Base-by-base conservation (phyloP, 1,140 invertebrate species). In the Drosophila tsacasi region DNA sequence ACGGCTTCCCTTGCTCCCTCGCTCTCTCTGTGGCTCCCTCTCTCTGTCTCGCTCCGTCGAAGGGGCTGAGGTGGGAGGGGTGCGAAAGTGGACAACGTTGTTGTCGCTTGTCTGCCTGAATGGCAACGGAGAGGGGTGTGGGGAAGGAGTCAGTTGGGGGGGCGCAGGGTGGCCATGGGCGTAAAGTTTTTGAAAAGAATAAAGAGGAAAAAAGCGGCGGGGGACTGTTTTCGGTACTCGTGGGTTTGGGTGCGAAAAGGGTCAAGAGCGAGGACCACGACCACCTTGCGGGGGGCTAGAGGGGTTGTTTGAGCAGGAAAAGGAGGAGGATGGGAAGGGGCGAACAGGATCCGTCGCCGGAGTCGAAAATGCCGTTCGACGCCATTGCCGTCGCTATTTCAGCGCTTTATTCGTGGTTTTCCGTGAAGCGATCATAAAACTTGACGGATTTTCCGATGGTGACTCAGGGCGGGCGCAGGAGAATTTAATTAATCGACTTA, bases 51-150 rank as follows among this genome's bases (percentile, higher is more conserved):
- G 47, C 67, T 19, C 15, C 19, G n/a, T 27, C 27, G 47, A n/a
- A 12, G 35, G 37, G 32, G 39, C n/a, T 15, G 44, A 19, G 21
- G 37, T n/a, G 37, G 42, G 27, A 40, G 62, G 80, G 49, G 84
- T 89, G 85, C 81, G 84, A 89, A 90, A 89, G 81, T 89, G 84
- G 84, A 89, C 84, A 87, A 87, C 85, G 84, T 89, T 90, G 84
- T 90, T 89, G 84, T 87, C 84, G 81, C 81, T 90, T 87, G 84
- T 84, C 81, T 84, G 77, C 77, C 55, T 61, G 72, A 59, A 55
- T 66, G 77, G 69, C 49, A 49, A 37, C 23, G 47, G 42, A 12
- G 57, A 30, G 10, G 58, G 44, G 39, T 27, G 46, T 12, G 39
- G n/a, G 27, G 10, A 39, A 8, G 23, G 17, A 39, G 59, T 39